Base-by-base conservation (phyloP, 2,888 invertebrate genomes). In the Cryptocephalus primarius region DNA sequence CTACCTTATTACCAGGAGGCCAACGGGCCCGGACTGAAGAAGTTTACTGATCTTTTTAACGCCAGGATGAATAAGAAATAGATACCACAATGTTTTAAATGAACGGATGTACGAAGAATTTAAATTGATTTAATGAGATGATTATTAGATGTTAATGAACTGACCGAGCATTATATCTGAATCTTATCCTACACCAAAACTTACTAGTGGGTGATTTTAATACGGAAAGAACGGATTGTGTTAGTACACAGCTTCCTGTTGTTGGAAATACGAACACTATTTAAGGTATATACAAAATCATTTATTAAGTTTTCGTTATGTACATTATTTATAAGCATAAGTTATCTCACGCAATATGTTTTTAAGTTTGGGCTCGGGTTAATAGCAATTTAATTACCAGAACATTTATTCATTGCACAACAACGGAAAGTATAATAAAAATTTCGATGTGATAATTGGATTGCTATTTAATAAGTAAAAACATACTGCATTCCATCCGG, bases 381-480 rank as follows among this genome's bases (percentile, higher is more conserved):
- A 50, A 45, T 48, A 41, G 44, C 52, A 45, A 44, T 47, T 49
- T 51, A 42, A 32, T 44, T 49, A 48, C 45, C 32, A 45, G 42
- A n/a, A 45, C 9, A 11, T 34, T 22, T n/a, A 9, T 40, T 22
- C 22, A 22, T 22, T 22, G 22, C 22, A 22, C 22, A 42, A 42
- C 33, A 45, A 42, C 12, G 36, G 14, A 22, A 39, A 36, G 38
- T 33, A 22, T 44, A 44, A 33, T 39, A 47, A 32, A 45, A 40
- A 33, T 42, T 12, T 31, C 38, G n/a, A 12, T 9, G n/a, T 33
- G 40, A 45, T 42, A 48, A 40, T 11, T 44, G 45, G 48, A 49
- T 40, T 46, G 52, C 46, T 32, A 51, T 52, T 33, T 42, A 47
- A 41, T 49, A 46, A 48, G 43, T 48, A 52, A 52, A 52, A 52